These are phyloP conservation scores for Drosophila pseudotalamancana DNA, from an alignment of 2,888 invertebrate genomes.

Conservation along the genomic window DNA sequence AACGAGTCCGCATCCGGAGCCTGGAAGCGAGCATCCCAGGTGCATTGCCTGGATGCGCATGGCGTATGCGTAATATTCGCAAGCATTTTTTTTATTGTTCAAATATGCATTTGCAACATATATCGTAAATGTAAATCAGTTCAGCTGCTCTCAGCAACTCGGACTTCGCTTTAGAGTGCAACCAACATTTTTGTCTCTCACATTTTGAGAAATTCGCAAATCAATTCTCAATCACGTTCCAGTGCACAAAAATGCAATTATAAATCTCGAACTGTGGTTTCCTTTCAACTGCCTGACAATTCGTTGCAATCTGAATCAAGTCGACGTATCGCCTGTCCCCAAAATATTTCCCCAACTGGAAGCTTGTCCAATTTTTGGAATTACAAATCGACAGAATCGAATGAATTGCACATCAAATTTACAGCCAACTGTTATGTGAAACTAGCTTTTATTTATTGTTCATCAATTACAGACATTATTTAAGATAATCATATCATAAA, in stretches of 20 bases:
- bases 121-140: slow-evolving; percentile 23
- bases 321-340: no score
- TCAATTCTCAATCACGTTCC: slow-evolving; percentile 10
- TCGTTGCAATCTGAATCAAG: no score
- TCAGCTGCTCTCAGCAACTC: neutral
- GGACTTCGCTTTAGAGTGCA: neutral
- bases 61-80: slow-evolving; percentile 25
- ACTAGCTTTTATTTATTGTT: no score
- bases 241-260: slow-evolving; percentile 63
- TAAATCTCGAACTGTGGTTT: slow-evolving; percentile 11
- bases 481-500: no score
- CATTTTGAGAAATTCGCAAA: neutral
- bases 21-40: no score
- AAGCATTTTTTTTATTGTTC: neutral
- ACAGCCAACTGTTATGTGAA: no score
- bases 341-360: no score
- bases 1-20: neutral
- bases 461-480: no score
- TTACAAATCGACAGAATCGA: no score
- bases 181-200: slow-evolving; percentile 1
- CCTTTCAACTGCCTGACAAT: no score
- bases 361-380: no score
- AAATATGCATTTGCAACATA: slow-evolving; percentile 1
- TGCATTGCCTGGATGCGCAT: slow-evolving; percentile 8
- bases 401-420: no score